Evolutionary conservation across 1,140 invertebrate genomes (phyloP), one percentile per base, ranked within the genome.

Genomic region (Acromyrmex echinatior): DNA sequence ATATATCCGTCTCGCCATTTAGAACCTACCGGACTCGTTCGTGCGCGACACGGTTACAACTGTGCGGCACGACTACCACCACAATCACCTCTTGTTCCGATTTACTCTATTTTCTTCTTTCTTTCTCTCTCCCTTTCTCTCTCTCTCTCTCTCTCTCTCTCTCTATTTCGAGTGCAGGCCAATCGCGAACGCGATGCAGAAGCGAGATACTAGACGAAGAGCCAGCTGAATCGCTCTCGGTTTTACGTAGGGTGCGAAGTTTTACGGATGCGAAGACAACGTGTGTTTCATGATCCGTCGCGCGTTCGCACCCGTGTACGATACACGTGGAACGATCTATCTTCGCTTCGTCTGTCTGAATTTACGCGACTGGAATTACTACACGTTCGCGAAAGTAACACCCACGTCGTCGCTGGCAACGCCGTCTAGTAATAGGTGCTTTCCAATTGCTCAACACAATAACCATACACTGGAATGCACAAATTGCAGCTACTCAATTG

Each of bases 1-100:
- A 62, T 84, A 84, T 58, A 85, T 87, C 53, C 77, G 60, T n/a
- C 70, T 88, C 74, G 49, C 25, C 65, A 86, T 81, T 87, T 86
- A 77, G 73, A 91, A 66, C 39, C 66, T 60, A 51, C 39, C 70
- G 45, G 78, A 77, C 86, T 77, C 76, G 53, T 77, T 80, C 76
- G n/a, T 76, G 76, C 86, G 39, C 56, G 39, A 25, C 53, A 68
- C 63, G 70, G 68, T 58, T 85, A 18, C 25, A 76, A 71, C 77
- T 58, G 65, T 70, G 70, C 85, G 63, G 45, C 68, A 51, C 53
- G 62, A 35, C 45, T 16, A 77, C 63, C 63, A 45, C 71, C 53
- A 62, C 58, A 49, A 78, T 86, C 53, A 51, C 39, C 58, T 65
- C 76, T 56, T 39, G 21, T 51, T 81, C 5, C 74, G 82, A 58